Conservation (phyloP, 2,113 vertebrate genomes). For the mouse (Mus musculus) region DNA sequence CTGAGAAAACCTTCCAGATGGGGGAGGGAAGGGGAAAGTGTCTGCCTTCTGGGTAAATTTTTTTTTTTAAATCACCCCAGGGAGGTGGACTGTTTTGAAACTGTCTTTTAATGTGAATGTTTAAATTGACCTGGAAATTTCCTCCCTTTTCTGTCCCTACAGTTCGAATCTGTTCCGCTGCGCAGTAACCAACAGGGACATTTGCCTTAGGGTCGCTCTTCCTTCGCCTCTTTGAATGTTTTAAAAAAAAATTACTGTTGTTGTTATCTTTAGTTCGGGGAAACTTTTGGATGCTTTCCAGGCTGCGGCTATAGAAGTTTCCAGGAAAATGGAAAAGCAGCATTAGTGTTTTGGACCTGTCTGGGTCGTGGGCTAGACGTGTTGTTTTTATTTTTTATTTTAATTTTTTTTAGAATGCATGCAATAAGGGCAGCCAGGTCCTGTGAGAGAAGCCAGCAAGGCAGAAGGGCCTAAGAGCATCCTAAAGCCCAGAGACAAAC, state of each 20-base stretch:
- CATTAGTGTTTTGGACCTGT: constrained; percentile 82
- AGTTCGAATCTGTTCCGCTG: constrained; percentile 57
- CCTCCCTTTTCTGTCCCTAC: constrained; percentile 67
- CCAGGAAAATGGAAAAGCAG: constrained; percentile 84
- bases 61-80: constrained; percentile 18
- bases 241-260: constrained; percentile 48
- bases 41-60: constrained; percentile 67
- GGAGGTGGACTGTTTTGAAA: constrained; percentile 71
- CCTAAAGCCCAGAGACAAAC: constrained; percentile 80
- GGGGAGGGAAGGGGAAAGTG: constrained; percentile 36
- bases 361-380: constrained; percentile 59
- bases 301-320: constrained; percentile 85
- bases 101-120: constrained; percentile 70
- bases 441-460: constrained; percentile 63
- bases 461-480: constrained; percentile 55
- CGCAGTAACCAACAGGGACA: constrained; percentile 71
- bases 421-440: constrained; percentile 77
- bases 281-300: constrained; percentile 86
- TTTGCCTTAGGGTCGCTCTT: constrained; percentile 74
- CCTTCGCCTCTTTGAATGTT: constrained; percentile 48
- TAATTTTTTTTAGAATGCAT: constrained; percentile 77
- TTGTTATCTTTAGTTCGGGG: constrained; percentile 84
- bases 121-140: constrained; percentile 75
- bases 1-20: constrained; percentile 77
- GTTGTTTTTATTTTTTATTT: constrained; percentile 75